Percentiles rank a stretch among this genome's conserved stretches.
Evolutionary conservation across 1,140 invertebrate genomes (phyloP).

Genomic region (Brachionus paranguensis): DNA sequence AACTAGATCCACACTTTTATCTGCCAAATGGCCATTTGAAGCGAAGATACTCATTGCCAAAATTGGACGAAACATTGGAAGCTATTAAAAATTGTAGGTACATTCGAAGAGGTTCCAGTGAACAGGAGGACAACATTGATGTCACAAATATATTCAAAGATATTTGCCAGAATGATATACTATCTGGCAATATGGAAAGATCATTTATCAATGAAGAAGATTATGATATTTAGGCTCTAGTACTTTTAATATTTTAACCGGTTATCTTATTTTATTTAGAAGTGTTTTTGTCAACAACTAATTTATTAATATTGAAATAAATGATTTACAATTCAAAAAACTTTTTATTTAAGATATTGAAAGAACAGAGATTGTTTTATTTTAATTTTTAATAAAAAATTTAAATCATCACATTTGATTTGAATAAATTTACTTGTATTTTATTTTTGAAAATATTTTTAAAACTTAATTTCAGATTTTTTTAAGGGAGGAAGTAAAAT

Average conservation of each 20-base stretch:
- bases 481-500: too few species aligned
- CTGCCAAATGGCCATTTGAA: constrained; percentile 14
- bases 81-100: constrained; percentile 21
- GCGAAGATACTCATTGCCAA: constrained; percentile 7
- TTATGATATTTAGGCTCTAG: not conserved
- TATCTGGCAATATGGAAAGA: not conserved
- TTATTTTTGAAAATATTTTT: too few species aligned
- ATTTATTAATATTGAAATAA: not conserved
- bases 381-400: too few species aligned
- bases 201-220: not conserved
- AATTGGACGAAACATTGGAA: constrained; percentile 4
- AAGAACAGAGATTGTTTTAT: too few species aligned
- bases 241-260: not conserved
- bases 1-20: constrained; percentile 34
- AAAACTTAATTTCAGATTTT: too few species aligned
- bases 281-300: not conserved
- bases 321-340: too few species aligned
- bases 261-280: not conserved
- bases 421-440: too few species aligned
- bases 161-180: not conserved
- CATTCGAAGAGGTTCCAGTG: not conserved
- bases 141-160: constrained; percentile 12
- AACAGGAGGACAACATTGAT: not conserved
- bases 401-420: too few species aligned
- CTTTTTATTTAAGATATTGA: too few species aligned